A percentile compares a stretch with the other conserved stretches of the same genome.
These are phyloP conservation scores for Dipus sagitta DNA, from an alignment of 2,797 vertebrate species.

Conservation along the genomic window DNA sequence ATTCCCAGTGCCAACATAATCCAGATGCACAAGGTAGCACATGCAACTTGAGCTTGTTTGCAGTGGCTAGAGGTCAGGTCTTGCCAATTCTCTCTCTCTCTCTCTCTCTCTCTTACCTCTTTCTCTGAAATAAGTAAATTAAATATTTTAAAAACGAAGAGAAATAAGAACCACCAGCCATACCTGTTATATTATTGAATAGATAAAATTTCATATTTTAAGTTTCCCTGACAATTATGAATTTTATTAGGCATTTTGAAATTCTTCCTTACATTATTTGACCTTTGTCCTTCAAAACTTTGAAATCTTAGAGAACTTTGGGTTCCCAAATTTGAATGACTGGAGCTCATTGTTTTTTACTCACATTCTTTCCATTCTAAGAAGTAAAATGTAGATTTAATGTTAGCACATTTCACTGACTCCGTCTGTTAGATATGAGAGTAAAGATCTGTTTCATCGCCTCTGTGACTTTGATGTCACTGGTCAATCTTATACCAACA, in stretches of 20 bases:
- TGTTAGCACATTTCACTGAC: slow-evolving; percentile 81
- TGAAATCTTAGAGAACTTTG: slow-evolving; percentile 22
- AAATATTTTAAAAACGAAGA: not conserved
- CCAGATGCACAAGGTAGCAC: too few relatives aligned
- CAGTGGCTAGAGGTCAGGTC: too few relatives aligned
- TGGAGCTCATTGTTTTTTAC: slow-evolving; percentile 51
- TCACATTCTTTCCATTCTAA: slow-evolving; percentile 66
- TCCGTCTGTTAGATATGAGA: slow-evolving; percentile 67
- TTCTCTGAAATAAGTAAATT: too few relatives aligned
- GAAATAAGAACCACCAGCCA: not conserved
- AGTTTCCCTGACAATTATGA: not conserved
- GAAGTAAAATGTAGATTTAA: slow-evolving; percentile 82
- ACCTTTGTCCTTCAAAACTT: slow-evolving; percentile 77
- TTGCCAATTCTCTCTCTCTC: too few relatives aligned
- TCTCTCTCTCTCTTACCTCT: too few relatives aligned
- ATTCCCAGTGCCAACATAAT: too few relatives aligned
- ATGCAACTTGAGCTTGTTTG: too few relatives aligned
- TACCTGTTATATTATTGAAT: not conserved
- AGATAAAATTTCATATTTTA: not conserved
- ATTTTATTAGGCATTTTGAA: not conserved
- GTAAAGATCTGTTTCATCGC: slow-evolving; percentile 80
- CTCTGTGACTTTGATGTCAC: slow-evolving; percentile 82
- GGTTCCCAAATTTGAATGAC: slow-evolving; percentile 54
- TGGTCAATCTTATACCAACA: slow-evolving; percentile 76
- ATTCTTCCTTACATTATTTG: slow-evolving; percentile 67